Evolutionary conservation across 2,888 invertebrate genomes (phyloP).

Genomic region (Dryadula phaetusa): DNA sequence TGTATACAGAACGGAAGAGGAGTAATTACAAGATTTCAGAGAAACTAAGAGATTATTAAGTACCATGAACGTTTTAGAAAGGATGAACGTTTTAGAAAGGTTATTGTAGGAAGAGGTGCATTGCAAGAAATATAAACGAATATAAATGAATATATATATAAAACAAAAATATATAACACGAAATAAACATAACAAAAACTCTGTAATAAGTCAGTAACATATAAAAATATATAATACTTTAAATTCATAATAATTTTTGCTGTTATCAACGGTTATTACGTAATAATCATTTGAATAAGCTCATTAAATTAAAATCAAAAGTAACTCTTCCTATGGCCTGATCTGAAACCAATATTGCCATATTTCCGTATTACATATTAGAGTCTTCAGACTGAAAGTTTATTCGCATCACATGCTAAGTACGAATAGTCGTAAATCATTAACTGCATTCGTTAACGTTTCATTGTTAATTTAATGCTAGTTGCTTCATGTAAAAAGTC

Average conservation of each 20-base stretch:
- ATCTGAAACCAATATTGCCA: conserved; percentile 46
- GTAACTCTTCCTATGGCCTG: conserved; percentile 19
- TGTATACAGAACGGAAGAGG: conserved; percentile 73
- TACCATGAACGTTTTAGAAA: conserved; percentile 39
- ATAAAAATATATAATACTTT: neutral
- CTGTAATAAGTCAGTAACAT: neutral
- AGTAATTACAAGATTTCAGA: conserved; percentile 78
- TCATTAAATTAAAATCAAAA: neutral
- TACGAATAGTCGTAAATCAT: conserved; percentile 55
- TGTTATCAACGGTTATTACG: neutral
- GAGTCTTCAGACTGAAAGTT: conserved; percentile 78
- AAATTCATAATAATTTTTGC: neutral
- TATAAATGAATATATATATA: neutral
- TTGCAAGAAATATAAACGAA: neutral
- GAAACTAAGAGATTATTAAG: conserved; percentile 79
- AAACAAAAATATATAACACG: neutral
- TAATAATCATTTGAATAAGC: neutral
- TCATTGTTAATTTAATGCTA: conserved; percentile 64
- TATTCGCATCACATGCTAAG: conserved; percentile 64
- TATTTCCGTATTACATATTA: conserved; percentile 52
- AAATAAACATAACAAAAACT: too few species aligned
- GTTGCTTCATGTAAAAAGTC: conserved; percentile 78
- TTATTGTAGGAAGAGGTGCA: conserved; percentile 22
- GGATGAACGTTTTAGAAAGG: conserved; percentile 26
- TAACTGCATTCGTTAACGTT: conserved; percentile 60